A percentile compares a stretch with the other conserved stretches of the same genome.
Conservation (phyloP, 1,140 invertebrate genomes). For the Stenopsyche tienmushanensis region DNA sequence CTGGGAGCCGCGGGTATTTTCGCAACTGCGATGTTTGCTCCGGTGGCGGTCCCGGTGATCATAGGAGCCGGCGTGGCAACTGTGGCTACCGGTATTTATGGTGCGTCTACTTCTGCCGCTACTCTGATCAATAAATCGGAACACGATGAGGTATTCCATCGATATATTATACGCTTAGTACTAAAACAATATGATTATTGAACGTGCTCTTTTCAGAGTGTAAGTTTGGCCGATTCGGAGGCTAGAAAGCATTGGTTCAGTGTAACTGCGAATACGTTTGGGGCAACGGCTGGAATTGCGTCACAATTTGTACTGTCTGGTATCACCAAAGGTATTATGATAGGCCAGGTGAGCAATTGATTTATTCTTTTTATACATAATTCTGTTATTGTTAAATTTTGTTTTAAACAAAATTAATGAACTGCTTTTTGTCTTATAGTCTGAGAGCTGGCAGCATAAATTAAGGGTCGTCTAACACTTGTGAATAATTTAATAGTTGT, state of each 20-base stretch:
- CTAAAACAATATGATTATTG: background rate
- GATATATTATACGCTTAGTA: background rate
- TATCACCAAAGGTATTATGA: conserved; percentile 28
- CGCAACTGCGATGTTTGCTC: conserved; percentile 24
- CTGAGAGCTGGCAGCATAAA: too few species aligned
- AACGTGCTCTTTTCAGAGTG: conserved; percentile 36
- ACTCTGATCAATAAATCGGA: conserved; percentile 27
- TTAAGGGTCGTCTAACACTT: too few species aligned
- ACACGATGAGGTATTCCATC: conserved; percentile 44
- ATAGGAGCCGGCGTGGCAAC: conserved; percentile 10
- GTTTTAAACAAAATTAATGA: conserved; percentile 3
- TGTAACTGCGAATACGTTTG: conserved; percentile 44
- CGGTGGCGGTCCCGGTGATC: conserved; percentile 25
- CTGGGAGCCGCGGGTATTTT: conserved; percentile 25
- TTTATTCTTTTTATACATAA: conserved; percentile 32
- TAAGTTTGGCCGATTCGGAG: conserved; percentile 45
- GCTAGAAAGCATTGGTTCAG: conserved; percentile 48
- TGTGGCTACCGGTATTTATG: conserved; percentile 22
- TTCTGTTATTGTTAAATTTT: conserved; percentile 40
- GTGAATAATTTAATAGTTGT: too few species aligned
- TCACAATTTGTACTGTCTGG: conserved; percentile 32
- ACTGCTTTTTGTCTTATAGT: too few species aligned
- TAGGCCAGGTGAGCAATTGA: conserved; percentile 31
- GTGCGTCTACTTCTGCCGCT: conserved; percentile 6
- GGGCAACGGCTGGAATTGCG: conserved; percentile 46